These are phyloP conservation scores for Oncorhynchus tshawytscha DNA, from an alignment of 2,113 vertebrate genomes.

Conservation along the genomic window DNA sequence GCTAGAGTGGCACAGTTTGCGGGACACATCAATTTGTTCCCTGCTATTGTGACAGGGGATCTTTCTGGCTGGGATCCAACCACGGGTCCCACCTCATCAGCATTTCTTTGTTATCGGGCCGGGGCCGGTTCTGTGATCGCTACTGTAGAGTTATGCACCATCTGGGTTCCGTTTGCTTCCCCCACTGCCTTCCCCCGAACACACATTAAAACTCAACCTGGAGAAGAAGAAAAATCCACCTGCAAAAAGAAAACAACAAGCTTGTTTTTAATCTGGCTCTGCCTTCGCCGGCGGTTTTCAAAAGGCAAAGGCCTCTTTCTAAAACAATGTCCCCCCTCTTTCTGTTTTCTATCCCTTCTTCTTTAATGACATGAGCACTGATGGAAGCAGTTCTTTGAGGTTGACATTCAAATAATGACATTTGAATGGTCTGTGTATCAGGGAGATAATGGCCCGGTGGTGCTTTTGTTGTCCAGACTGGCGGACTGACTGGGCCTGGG, in stretches of 20 bases:
- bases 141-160: conserved; percentile 88
- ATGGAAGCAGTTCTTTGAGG: conserved; percentile 98
- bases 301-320: conserved; percentile 87
- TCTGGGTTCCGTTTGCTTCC: conserved; percentile 89
- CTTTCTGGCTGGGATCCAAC: conserved; percentile 87
- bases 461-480: conserved; percentile 63
- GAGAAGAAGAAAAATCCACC: conserved; percentile 61
- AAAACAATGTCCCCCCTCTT: conserved; percentile 90
- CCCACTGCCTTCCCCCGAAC: conserved; percentile 78
- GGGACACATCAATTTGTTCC: conserved; percentile 95
- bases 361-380: conserved; percentile 91
- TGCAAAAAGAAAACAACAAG: conserved; percentile 95
- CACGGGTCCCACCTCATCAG: conserved; percentile 81
- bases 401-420: conserved; percentile 99
- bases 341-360: conserved; percentile 66
- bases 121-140: conserved; percentile 85
- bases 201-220: conserved; percentile 99
- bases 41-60: conserved; percentile 88
- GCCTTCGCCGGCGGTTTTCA: conserved; percentile 89
- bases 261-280: conserved; percentile 97
- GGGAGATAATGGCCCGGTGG: conserved; percentile 79
- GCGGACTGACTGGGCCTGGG: conserved; percentile 34
- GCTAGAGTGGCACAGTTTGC: conserved; percentile 84
- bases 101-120: conserved; percentile 95
- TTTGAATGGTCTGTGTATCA: conserved; percentile 96